These are phyloP conservation scores for Calidris pygmaea DNA, from an alignment of 2,113 vertebrate species.

Conservation along the genomic window DNA sequence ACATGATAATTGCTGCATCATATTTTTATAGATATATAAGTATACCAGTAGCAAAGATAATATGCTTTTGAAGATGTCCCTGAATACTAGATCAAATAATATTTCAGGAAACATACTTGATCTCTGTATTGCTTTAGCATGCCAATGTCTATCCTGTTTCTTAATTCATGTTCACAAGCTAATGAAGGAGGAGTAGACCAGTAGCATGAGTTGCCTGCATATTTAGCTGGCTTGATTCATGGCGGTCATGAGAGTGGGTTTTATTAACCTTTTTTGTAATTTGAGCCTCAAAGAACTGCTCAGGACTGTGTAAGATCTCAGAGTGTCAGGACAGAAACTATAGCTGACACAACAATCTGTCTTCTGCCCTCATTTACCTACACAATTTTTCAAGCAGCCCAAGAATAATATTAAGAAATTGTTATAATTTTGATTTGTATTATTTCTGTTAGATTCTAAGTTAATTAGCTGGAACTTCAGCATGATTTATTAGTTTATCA, in stretches of 20 bases:
- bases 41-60: neutral
- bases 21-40: neutral
- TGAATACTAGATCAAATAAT: neutral
- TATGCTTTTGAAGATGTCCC: neutral
- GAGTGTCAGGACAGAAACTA: neutral
- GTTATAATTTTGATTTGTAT: neutral
- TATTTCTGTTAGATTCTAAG: neutral
- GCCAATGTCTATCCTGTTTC: neutral
- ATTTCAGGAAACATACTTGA: neutral
- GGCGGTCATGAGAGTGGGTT: neutral
- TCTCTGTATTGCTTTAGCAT: neutral
- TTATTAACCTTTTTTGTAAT: neutral
- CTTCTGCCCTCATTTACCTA: neutral
- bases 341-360: neutral
- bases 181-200: neutral
- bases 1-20: neutral
- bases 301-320: neutral
- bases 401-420: neutral
- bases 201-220: neutral
- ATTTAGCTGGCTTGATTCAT: neutral
- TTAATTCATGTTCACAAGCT: neutral
- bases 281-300: neutral
- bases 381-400: neutral
- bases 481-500: neutral
- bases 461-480: neutral